Evolutionary conservation across 2,113 vertebrate genomes (phyloP), one percentile per base, ranked within the genome.

Genomic region (Tetrao urogallus): DNA sequence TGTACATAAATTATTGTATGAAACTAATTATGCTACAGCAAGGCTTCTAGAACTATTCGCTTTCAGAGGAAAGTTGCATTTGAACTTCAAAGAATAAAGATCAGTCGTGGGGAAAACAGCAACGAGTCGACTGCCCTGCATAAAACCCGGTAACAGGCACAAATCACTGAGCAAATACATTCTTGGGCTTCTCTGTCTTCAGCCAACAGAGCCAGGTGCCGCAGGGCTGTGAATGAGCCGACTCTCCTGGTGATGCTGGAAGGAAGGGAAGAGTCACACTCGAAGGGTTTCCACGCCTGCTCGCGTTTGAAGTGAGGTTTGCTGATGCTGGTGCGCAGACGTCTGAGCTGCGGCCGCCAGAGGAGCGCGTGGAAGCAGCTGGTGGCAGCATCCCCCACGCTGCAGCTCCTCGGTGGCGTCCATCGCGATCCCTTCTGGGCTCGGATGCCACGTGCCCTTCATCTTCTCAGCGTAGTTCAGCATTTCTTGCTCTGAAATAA

Each of bases 271-370:
- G 54, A 28, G 48, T 17, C 21, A 1, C 3, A 1, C 34, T 25
- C 6, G 11, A 21, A 16, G 67, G 75, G 54, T 28, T 77, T 43
- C 50, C 27, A 0, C 16, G 36, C 50, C 21, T 14, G 5, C 57
- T 18, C 21, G 65, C 48, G 1, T 36, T 6, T 15, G 12, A 19
- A 7, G 2, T 16, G 1, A 34, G 63, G 77, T n/a, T 54, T 3
- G 1, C 1, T 19, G 45, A 48, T 21, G 74, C 2, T 11, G 5
- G 57, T 14, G 1, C 14, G 60, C 64, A 28, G 42, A n/a, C 24
- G 28, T 63, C 67, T 5, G 0, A 11, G 7, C 1, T 3, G 1
- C 34, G 30, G n/a, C 34, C 22, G 34, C 20, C 20, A 2, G 1
- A 13, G 30, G 32, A 45, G 20, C 30, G 0, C 6, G 5, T 21